Evolutionary conservation across 2,113 vertebrate species (phyloP), one percentile per base, ranked within the genome.

Genomic region (Corythoichthys intestinalis): DNA sequence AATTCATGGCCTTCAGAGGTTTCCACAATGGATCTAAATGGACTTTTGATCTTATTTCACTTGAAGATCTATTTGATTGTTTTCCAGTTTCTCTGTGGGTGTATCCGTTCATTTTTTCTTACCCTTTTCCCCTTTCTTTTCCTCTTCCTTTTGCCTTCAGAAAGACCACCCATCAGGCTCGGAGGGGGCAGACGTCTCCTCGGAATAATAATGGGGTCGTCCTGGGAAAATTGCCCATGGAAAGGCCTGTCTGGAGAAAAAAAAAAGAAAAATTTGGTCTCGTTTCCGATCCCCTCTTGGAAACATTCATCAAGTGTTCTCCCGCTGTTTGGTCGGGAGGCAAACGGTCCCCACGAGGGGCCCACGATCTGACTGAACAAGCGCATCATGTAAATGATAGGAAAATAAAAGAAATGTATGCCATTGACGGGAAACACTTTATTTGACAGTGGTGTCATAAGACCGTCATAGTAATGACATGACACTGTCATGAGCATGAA

Each of bases 161-260:
- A 88, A 85, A 87, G 90, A 91, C 90, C 90, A 93, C 92, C 90
- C 91, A 90, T 91, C 73, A 88, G 88, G 87, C 83, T 87, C 62
- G 78, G 88, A 82, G 86, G 90, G 88, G 90, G 89, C 85, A 81
- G 78, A 83, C 80, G 60, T 92, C 89, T 90, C 89, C 81, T 78
- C 69, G 81, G 90, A 91, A 92, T 92, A 91, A 91, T 91, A 91
- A 91, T 92, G 83, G 88, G 82, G 81, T 89, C 87, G 86, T 87
- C 88, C 91, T 90, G 89, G 90, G 91, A 91, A 91, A 91, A 83
- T 71, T 89, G 88, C 88, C 88, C 89, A 80, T 82, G 85, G 81
- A 91, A 88, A 86, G 84, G 83, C 83, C 80, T 81, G 85, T 75
- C 86, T 84, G 66, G 76, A 77, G 79, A 83, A 90, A 83, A 81